These are phyloP conservation scores for Eulemur mongoz DNA, from an alignment of 2,797 vertebrate species.

Conservation along the genomic window DNA sequence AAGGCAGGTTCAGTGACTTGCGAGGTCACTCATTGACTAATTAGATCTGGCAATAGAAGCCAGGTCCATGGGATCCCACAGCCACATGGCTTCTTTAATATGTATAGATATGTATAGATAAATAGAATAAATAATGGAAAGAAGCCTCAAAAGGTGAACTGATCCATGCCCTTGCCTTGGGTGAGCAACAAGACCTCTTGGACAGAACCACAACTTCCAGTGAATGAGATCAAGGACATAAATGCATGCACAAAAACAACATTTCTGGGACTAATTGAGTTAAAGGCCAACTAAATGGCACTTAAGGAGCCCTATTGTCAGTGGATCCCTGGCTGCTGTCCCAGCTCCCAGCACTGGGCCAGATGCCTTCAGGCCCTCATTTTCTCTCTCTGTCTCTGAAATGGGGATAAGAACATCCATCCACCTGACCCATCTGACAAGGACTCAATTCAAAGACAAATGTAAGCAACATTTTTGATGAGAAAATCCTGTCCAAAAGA, in stretches of 20 bases:
- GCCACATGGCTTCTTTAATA: neutral
- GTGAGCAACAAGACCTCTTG: neutral
- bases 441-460: neutral
- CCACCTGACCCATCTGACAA: neutral
- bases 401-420: neutral
- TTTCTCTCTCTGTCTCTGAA: slow-evolving; percentile 12
- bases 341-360: neutral
- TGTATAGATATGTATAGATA: neutral
- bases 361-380: neutral
- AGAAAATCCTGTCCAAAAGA: neutral
- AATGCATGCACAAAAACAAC: neutral
- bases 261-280: slow-evolving; percentile 40
- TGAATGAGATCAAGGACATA: slow-evolving; percentile 27
- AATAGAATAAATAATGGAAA: slow-evolving; percentile 10
- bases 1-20: neutral
- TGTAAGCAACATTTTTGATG: neutral
- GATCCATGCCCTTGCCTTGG: neutral
- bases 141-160: neutral
- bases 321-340: neutral
- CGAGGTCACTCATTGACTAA: neutral
- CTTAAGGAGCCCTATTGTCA: neutral
- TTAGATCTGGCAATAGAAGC: neutral
- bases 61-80: neutral
- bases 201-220: neutral
- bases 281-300: slow-evolving; percentile 39